Evolutionary conservation across 1,140 invertebrate genomes (phyloP).

Genomic region (Camponotus floridanus): DNA sequence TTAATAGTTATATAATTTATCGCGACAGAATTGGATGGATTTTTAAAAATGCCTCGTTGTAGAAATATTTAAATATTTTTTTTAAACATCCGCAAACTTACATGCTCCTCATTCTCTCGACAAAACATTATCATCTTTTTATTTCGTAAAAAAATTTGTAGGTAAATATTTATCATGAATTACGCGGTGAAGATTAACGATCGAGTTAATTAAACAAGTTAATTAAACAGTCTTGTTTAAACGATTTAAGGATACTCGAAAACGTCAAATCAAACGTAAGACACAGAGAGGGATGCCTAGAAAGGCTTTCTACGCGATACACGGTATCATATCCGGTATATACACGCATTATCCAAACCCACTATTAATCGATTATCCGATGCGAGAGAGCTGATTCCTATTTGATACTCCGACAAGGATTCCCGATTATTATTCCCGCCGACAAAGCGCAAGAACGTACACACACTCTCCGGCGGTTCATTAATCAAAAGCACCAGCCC

Average conservation of each 20-base stretch:
- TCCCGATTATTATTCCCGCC: slow-evolving; percentile 64
- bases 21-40: too few relatives aligned
- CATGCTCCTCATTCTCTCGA: neutral
- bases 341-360: slow-evolving; percentile 52
- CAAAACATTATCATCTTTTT: neutral
- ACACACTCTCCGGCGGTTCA: slow-evolving; percentile 59
- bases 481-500: slow-evolving; percentile 76
- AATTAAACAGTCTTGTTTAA: neutral
- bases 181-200: slow-evolving; percentile 1
- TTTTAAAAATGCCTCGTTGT: neutral
- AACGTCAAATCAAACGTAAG: neutral
- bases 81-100: neutral
- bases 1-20: too few relatives aligned
- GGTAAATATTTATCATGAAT: neutral
- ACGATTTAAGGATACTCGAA: slow-evolving; percentile 7
- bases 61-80: neutral
- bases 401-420: slow-evolving; percentile 70
- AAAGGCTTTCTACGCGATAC: neutral
- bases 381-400: slow-evolving; percentile 68
- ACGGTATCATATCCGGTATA: slow-evolving; percentile 6
- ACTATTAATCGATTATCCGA: slow-evolving; percentile 71
- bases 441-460: slow-evolving; percentile 62
- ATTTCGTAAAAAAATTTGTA: neutral
- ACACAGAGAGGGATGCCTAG: neutral
- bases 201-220: neutral